Evolutionary conservation across 2,113 vertebrate genomes (phyloP).

Genomic region (Hippocampus abdominalis): DNA sequence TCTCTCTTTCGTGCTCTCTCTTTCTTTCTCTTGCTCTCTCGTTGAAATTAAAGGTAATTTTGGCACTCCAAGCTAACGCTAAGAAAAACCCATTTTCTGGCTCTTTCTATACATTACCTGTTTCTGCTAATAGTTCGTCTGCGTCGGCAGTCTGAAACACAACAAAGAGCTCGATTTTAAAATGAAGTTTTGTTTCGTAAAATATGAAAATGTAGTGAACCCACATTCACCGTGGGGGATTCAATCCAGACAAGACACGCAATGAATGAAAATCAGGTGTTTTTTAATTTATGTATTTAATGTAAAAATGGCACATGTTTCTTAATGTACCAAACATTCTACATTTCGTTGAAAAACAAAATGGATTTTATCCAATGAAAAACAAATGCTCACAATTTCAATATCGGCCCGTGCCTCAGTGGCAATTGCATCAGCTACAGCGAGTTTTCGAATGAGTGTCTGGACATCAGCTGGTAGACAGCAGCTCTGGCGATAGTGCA

Average conservation of each 20-base stretch:
- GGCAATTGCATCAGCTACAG: no score
- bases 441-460: no score
- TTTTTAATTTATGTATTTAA: slow-evolving; percentile 7
- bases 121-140: slow-evolving; percentile 73
- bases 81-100: slow-evolving; percentile 39
- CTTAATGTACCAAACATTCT: no score
- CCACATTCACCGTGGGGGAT: neutral
- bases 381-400: no score
- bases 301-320: no score
- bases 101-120: slow-evolving; percentile 85
- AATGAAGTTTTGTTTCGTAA: neutral
- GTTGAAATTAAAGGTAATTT: slow-evolving; percentile 46
- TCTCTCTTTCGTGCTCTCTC: neutral
- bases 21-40: slow-evolving; percentile 64
- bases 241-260: slow-evolving; percentile 26
- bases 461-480: no score
- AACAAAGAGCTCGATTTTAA: neutral
- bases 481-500: no score
- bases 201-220: neutral
- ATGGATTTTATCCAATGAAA: no score
- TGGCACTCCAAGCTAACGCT: slow-evolving; percentile 61
- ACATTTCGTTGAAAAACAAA: no score
- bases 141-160: slow-evolving; percentile 49
- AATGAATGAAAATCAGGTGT: slow-evolving; percentile 17
- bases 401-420: no score